These are phyloP conservation scores for Bombus vancouverensis DNA, from an alignment of 1,140 invertebrate genomes.

Conservation along the genomic window DNA sequence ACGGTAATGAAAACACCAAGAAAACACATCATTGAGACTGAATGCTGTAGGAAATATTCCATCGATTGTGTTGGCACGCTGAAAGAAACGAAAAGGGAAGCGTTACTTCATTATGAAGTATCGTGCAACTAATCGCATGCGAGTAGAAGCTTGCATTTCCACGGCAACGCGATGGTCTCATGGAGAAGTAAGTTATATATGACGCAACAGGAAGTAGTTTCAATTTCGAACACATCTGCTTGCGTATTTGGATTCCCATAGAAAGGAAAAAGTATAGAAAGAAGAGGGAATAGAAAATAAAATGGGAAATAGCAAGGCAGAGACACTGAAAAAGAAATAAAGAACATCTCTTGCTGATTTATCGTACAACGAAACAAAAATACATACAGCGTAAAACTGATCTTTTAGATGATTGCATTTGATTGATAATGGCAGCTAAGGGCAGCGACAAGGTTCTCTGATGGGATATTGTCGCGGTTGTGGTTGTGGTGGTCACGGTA, in stretches of 20 bases:
- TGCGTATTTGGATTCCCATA: not conserved
- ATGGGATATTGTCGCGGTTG: slow-evolving; percentile 82
- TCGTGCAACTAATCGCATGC: slow-evolving; percentile 63
- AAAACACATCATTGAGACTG: not conserved
- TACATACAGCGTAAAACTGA: slow-evolving; percentile 80
- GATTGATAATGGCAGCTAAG: slow-evolving; percentile 83
- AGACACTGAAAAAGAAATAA: slow-evolving; percentile 61
- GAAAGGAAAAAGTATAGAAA: slow-evolving; percentile 24
- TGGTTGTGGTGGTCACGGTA: slow-evolving; percentile 68
- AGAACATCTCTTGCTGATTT: slow-evolving; percentile 47
- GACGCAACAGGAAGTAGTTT: slow-evolving; percentile 11
- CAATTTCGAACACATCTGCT: slow-evolving; percentile 7
- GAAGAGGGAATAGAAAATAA: slow-evolving; percentile 25
- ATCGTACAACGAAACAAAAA: slow-evolving; percentile 71
- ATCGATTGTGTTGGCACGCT: not conserved
- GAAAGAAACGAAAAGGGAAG: slow-evolving; percentile 16
- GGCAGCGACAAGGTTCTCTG: slow-evolving; percentile 87
- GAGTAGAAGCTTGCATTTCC: slow-evolving; percentile 45
- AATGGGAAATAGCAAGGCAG: slow-evolving; percentile 69
- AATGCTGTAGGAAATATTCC: slow-evolving; percentile 15
- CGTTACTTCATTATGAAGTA: slow-evolving; percentile 23
- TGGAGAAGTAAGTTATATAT: not conserved
- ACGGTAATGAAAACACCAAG: not conserved
- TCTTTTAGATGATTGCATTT: slow-evolving; percentile 82
- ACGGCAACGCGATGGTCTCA: slow-evolving; percentile 1